Percentiles rank a stretch among this genome's conserved stretches.
Evolutionary conservation across 2,797 vertebrate species (phyloP).

Genomic region (Acanthurus leucopareius): DNA sequence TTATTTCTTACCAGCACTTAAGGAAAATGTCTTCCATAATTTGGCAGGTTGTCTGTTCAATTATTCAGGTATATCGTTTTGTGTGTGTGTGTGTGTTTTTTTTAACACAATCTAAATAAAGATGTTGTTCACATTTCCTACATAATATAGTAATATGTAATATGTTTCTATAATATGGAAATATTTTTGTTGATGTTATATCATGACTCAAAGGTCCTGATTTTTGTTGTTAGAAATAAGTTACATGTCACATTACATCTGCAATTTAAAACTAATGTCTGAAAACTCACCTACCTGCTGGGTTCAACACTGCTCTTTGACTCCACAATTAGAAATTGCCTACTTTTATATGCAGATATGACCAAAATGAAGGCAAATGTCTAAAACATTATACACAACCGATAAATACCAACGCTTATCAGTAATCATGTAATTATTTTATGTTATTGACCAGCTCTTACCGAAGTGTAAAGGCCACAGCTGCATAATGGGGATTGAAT

Average conservation of each 20-base stretch:
- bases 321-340: neutral
- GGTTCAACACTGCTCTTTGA: neutral
- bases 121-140: constrained; percentile 48
- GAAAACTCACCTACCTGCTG: neutral
- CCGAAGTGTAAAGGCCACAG: neutral
- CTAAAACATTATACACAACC: neutral
- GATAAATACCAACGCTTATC: neutral
- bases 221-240: neutral
- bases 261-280: too few relatives aligned
- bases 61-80: constrained; percentile 80
- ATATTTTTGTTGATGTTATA: neutral
- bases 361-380: neutral
- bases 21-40: constrained; percentile 78
- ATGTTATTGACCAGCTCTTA: neutral
- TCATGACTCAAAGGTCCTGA: neutral
- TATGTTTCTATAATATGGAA: constrained; percentile 32
- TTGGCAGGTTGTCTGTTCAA: constrained; percentile 74
- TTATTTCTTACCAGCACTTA: constrained; percentile 85
- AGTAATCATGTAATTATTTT: neutral
- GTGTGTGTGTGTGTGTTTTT: constrained; percentile 72
- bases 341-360: neutral
- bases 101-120: constrained; percentile 87
- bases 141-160: too few relatives aligned
- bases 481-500: too few relatives aligned
- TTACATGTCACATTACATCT: neutral